phyloP scores from a whole-genome alignment of 2,888 invertebrate genomes.

The Salticus scenicus region DNA sequence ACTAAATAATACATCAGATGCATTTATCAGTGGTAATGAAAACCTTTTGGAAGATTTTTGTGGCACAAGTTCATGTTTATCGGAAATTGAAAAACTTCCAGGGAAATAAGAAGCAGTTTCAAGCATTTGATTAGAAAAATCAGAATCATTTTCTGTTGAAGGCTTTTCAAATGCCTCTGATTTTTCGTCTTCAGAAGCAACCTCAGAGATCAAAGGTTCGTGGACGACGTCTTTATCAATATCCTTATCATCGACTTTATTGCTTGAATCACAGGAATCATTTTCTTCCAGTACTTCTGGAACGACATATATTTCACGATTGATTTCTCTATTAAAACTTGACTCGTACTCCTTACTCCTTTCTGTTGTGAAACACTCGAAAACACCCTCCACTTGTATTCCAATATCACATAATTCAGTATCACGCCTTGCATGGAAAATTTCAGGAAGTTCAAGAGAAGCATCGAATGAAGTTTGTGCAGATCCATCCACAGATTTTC shows the following conservation, averaged over 20 bases:
- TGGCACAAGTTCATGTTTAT: neutral
- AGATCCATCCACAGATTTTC: conserved; percentile 3
- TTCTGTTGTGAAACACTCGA: neutral
- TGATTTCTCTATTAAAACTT: conserved; percentile 50
- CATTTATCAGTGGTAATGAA: conserved; percentile 7
- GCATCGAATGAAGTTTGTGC: conserved; percentile 34
- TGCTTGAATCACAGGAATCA: conserved; percentile 21
- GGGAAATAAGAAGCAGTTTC: neutral
- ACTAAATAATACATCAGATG: conserved; percentile 28
- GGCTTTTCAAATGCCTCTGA: neutral
- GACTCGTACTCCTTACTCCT: neutral
- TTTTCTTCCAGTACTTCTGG: conserved; percentile 52
- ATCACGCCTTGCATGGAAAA: neutral
- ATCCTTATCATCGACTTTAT: neutral
- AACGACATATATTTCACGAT: conserved; percentile 62
- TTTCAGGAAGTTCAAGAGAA: neutral
- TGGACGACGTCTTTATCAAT: too few relatives aligned
- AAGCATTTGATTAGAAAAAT: neutral
- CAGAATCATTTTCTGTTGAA: neutral
- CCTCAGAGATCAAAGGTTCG: too few relatives aligned
- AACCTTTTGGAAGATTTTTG: neutral
- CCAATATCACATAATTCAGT: conserved; percentile 30
- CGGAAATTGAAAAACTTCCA: neutral
- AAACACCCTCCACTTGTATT: conserved; percentile 35
- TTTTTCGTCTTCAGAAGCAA: too few relatives aligned